These are phyloP conservation scores for Crocidura indochinensis DNA, from an alignment of 2,797 vertebrate genomes.

Conservation along the genomic window DNA sequence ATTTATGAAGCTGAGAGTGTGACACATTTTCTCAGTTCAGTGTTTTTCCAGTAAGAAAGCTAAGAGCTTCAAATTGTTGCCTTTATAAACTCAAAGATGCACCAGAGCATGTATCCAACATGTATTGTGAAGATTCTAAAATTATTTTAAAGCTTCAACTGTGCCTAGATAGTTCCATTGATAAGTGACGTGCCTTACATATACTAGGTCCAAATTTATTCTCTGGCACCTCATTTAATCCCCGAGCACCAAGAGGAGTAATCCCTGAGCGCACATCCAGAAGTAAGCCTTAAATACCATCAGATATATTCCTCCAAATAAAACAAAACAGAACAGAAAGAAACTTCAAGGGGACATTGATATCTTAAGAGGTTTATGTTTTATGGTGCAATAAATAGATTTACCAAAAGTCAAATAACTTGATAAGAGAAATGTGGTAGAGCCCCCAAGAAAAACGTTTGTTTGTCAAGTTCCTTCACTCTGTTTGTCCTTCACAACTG, in stretches of 20 bases:
- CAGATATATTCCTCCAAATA: no score
- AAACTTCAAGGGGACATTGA: no score
- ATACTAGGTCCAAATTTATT: no score
- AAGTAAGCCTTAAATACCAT: no score
- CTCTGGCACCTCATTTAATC: no score
- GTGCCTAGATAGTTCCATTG: not conserved
- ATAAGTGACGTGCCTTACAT: no score
- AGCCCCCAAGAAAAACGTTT: not conserved
- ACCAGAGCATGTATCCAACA: not conserved
- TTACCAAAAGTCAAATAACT: not conserved
- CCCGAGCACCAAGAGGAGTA: no score
- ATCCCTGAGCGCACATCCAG: no score
- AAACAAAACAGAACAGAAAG: no score
- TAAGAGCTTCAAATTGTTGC: not conserved
- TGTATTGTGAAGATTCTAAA: not conserved
- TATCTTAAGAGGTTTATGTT: not conserved
- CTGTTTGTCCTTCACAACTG: no score
- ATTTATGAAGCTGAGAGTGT: not conserved
- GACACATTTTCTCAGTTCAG: not conserved
- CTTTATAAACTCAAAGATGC: not conserved
- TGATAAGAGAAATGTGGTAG: not conserved
- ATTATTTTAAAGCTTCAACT: not conserved
- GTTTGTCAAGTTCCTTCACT: not conserved
- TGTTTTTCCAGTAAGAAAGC: not conserved
- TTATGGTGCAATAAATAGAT: not conserved